phyloP scores from a whole-genome alignment of 1,140 invertebrate genomes.

The Chymomyza costata region DNA sequence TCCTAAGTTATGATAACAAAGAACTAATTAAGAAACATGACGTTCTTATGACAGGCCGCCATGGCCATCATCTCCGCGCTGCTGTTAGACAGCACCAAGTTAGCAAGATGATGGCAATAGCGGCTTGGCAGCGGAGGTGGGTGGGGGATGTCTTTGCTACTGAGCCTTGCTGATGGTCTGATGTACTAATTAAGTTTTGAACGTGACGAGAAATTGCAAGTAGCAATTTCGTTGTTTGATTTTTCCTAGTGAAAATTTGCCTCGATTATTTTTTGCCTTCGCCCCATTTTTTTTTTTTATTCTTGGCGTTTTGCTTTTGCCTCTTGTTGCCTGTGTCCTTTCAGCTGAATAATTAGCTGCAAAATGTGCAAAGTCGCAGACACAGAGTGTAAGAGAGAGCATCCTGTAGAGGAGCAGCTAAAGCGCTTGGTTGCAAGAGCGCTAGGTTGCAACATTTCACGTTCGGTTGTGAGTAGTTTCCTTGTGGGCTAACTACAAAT shows the following conservation, averaged over 20 bases:
- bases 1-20: slow-evolving; percentile 69
- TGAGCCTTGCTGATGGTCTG: slow-evolving; percentile 64
- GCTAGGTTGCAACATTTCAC: no score
- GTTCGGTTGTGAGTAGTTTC: slow-evolving; percentile 48
- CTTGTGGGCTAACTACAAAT: slow-evolving; percentile 51
- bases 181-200: slow-evolving; percentile 73
- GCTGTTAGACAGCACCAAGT: no score
- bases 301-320: slow-evolving; percentile 1
- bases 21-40: slow-evolving; percentile 73
- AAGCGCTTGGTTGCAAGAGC: no score
- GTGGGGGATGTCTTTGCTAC: no score
- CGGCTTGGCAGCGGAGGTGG: no score
- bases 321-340: no score
- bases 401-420: slow-evolving; percentile 7
- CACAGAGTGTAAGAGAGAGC: no score
- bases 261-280: slow-evolving; percentile 10
- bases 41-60: slow-evolving; percentile 60
- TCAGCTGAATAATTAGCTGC: slow-evolving; percentile 71
- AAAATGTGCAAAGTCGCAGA: slow-evolving; percentile 57
- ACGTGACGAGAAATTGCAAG: slow-evolving; percentile 71
- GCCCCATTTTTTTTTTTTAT: background rate
- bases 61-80: no score
- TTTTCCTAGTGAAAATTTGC: slow-evolving; percentile 51
- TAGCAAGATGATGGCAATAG: no score
- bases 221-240: slow-evolving; percentile 70